Evolutionary conservation across 1,140 invertebrate genomes (phyloP).

Genomic region (Pantala flavescens): DNA sequence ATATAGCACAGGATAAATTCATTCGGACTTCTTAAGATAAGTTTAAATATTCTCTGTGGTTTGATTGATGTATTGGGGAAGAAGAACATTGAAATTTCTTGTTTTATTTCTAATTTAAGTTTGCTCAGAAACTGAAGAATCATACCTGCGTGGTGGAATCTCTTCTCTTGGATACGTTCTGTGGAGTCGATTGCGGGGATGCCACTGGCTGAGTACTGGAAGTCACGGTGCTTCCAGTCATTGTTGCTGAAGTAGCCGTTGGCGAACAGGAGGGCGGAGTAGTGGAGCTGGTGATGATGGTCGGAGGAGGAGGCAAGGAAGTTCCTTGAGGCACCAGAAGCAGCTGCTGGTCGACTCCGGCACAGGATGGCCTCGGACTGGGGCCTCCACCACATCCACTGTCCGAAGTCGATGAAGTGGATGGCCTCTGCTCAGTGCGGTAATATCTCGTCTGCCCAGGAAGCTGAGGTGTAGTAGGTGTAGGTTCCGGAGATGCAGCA

Average conservation of each 20-base stretch:
- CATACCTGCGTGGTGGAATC: constrained; percentile 80
- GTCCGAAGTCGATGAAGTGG: constrained; percentile 65
- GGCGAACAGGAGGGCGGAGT: constrained; percentile 68
- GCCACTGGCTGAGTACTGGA: constrained; percentile 22
- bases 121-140: too few species aligned
- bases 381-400: constrained; percentile 32
- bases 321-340: constrained; percentile 17
- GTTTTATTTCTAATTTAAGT: too few species aligned
- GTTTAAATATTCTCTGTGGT: too few species aligned
- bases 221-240: constrained; percentile 20
- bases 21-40: too few species aligned
- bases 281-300: constrained; percentile 67
- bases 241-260: constrained; percentile 23
- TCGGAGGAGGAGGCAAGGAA: constrained; percentile 51
- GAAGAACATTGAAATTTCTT: too few species aligned
- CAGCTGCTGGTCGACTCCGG: background rate
- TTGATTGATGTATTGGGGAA: too few species aligned
- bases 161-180: constrained; percentile 50
- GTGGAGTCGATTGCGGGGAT: constrained; percentile 34
- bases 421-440: constrained; percentile 52
- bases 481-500: background rate
- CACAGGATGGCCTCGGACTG: constrained; percentile 16
- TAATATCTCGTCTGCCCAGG: background rate
- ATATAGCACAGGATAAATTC: too few species aligned
- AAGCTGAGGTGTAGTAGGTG: background rate